phyloP scores from a whole-genome alignment of 2,888 invertebrate species.

The Melieria omissa region DNA sequence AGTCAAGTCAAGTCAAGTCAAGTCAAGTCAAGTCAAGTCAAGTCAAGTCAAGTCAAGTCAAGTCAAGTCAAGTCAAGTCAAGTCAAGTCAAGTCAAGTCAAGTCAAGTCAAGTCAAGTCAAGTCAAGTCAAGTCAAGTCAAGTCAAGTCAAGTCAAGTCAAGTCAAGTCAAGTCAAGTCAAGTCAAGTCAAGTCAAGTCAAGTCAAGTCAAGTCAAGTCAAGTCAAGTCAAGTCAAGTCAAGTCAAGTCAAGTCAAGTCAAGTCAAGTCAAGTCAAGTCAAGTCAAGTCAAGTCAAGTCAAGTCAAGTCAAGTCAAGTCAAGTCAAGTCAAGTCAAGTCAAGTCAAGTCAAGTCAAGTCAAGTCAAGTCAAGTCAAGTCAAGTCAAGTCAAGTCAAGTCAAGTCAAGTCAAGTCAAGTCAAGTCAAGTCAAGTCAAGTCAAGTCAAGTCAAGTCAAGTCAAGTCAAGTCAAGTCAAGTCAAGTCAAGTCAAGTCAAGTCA shows the following conservation, averaged over 20 bases:
- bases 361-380: constrained; percentile 6
- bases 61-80: too few species aligned
- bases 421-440: constrained; percentile 5
- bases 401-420: constrained; percentile 5
- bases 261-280: constrained; percentile 9
- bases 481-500: constrained; percentile 3
- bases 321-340: constrained; percentile 7
- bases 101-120: too few species aligned
- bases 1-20: too few species aligned
- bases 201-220: too few species aligned
- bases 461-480: not conserved
- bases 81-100: too few species aligned
- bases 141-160: not conserved
- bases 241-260: constrained; percentile 7
- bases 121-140: too few species aligned
- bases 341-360: constrained; percentile 7
- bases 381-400: constrained; percentile 5
- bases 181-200: too few species aligned
- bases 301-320: constrained; percentile 7
- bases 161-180: too few species aligned
- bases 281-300: constrained; percentile 6
- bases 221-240: not conserved
- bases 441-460: constrained; percentile 5
- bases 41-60: too few species aligned
- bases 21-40: too few species aligned